Conservation (phyloP, 2,113 vertebrate genomes). For the Martes martes region DNA sequence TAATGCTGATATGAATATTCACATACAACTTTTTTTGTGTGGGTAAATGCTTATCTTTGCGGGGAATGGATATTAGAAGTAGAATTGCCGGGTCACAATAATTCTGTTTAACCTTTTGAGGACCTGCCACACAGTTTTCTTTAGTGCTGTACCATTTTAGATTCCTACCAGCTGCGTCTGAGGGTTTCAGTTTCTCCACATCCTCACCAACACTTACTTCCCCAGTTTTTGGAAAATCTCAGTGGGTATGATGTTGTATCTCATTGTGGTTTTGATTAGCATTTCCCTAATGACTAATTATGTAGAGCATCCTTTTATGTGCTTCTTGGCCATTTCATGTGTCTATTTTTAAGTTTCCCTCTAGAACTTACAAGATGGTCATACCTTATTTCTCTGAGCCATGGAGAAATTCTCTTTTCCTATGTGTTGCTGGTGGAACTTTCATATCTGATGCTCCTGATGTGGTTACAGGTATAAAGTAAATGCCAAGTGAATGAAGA, state of each 20-base stretch:
- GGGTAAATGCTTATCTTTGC: background rate
- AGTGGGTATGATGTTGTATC: background rate
- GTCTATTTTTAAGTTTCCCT: background rate
- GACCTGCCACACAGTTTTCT: background rate
- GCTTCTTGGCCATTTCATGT: background rate
- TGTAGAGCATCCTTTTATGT: background rate
- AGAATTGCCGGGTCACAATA: background rate
- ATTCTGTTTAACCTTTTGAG: slow-evolving; percentile 4
- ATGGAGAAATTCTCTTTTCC: background rate
- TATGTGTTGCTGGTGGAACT: background rate
- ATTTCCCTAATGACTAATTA: background rate
- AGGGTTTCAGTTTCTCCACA: background rate
- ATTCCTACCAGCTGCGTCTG: background rate
- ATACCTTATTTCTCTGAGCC: background rate
- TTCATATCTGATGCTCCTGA: background rate
- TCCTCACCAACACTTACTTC: background rate
- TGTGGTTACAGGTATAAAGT: background rate
- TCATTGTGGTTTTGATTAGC: background rate
- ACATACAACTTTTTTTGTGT: background rate
- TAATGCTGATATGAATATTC: background rate
- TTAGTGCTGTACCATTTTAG: background rate
- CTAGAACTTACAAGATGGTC: background rate
- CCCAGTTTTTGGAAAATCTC: background rate
- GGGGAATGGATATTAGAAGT: background rate
- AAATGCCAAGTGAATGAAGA: background rate